Evolutionary conservation across 2,888 invertebrate genomes (phyloP), one percentile per base, ranked within the genome.

Genomic region (Microdon myrmicae): DNA sequence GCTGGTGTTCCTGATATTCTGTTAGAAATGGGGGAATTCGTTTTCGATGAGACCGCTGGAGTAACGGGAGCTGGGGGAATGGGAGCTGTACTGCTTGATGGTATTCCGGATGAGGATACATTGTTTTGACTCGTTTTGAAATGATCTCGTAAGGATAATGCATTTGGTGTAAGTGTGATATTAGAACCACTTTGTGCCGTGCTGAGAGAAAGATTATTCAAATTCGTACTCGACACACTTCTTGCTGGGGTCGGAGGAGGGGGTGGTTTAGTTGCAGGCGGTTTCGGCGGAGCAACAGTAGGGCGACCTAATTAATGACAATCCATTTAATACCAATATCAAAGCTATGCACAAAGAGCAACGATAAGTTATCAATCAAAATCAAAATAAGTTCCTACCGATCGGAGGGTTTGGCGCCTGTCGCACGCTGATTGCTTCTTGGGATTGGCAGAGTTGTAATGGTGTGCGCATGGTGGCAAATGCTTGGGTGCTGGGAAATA

Each of bases 231-330:
- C 29, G 79, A 79, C 51, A 77, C 72, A 69, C 80, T 79, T 67
- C 79, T 74, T 22, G 78, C 75, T 20, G 80, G 80, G 54, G 79
- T 77, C 4, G 80, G 80, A 9, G 80, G 80, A 56, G 80, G 80
- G 41, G 80, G 80, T 10, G 80, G 80, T 67, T 79, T 80, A 4
- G 75, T 74, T 64, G 73, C 73, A 23, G 76, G 76, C 26, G 77
- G 76, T 54, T 75, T 73, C 28, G 76, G 74, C 26, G 76, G 76
- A 45, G 77, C 75, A 29, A 75, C 74, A 19, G 75, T 75, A 16
- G 80, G 80, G 8, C 80, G 80, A 51, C 77, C 79, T 79, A 39
- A 28, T 23, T 53, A 35, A 45, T 17, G 12, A 37, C 22, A 59
- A 43, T 56, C 48, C 22, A 49, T 43, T 17, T 47, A 53, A 35